Evolutionary conservation across 2,888 invertebrate species (phyloP).

Genomic region (Drosophila greeni): DNA sequence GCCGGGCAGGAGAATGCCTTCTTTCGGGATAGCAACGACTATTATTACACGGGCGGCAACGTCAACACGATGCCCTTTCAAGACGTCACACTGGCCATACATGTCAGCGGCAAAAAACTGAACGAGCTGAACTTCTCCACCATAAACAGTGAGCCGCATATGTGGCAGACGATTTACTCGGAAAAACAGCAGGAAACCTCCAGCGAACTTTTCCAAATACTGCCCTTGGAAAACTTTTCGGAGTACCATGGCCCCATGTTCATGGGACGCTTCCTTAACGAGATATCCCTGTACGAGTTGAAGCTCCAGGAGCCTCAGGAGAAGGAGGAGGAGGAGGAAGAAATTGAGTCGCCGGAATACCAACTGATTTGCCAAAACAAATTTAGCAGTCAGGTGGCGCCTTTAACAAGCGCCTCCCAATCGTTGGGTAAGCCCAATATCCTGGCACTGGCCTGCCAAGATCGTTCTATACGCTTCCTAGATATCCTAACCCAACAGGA

Average conservation of each 20-base stretch:
- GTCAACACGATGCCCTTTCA: constrained; percentile 49
- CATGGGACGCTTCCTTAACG: constrained; percentile 61
- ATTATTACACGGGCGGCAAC: constrained; percentile 77
- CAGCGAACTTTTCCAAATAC: constrained; percentile 74
- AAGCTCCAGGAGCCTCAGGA: constrained; percentile 18
- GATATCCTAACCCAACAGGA: constrained; percentile 44
- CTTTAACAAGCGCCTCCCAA: constrained; percentile 74
- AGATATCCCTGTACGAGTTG: constrained; percentile 61
- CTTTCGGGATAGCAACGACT: constrained; percentile 75
- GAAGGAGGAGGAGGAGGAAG: background rate
- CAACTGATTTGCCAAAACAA: constrained; percentile 41
- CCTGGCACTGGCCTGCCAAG: constrained; percentile 70
- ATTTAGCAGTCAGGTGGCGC: constrained; percentile 41
- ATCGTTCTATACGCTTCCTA: constrained; percentile 66
- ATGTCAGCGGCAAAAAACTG: constrained; percentile 62
- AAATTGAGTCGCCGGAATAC: constrained; percentile 35
- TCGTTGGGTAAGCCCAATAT: constrained; percentile 45
- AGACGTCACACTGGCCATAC: constrained; percentile 52
- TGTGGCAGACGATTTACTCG: constrained; percentile 42
- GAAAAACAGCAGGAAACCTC: constrained; percentile 16
- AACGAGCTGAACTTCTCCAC: constrained; percentile 42
- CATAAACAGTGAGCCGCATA: constrained; percentile 44
- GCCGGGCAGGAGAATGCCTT: constrained; percentile 57
- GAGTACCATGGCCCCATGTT: constrained; percentile 54
- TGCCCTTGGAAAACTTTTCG: constrained; percentile 41